Evolutionary conservation across 2,797 vertebrate species (phyloP), one percentile per base, ranked within the genome.

Genomic region (Macroramphosus scolopax): DNA sequence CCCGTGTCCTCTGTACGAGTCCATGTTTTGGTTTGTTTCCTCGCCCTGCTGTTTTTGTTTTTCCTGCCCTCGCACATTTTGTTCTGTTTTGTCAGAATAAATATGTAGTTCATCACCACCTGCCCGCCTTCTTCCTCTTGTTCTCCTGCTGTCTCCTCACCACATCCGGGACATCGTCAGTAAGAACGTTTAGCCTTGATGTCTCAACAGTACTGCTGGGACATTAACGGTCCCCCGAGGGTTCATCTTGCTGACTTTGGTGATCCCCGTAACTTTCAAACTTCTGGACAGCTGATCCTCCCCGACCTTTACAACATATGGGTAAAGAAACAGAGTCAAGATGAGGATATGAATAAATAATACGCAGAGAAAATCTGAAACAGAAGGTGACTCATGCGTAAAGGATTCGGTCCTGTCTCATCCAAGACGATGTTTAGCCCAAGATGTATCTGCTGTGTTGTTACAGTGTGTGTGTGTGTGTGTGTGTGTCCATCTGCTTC

Each of bases 281-380:
- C 53, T 51, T 51, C 17, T 20, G 3, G 37, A 73, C 15, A 41
- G 49, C 40, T 43, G 33, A 43, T 45, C 38, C 5, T 15, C 6
- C 25, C 18, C 61, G 53, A 77, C 78, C 71, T 77, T 58, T 64
- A 44, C 41, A 56, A 41, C 61, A 67, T 67, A 67, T 58, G 73
- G 53, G 47, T 26, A 44, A 46, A 20, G 15, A 24, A 35, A 37
- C 24, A 7, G n/a, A 43, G 63, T 67, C 24, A 34, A 61, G 51
- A 70, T 53, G 48, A 69, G 26, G 49, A 51, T 34, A 72, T 68
- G 67, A 76, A 78, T 79, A 63, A 78, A 63, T 72, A 64, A 74
- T 78, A 39, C 55, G 68, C 63, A 75, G 71, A 67, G 56, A 61
- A 63, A 60, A 54, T 57, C 46, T 75, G 33, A 59, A 68, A 67